Percentiles rank a stretch among this genome's conserved stretches.
These are phyloP conservation scores for Emydura subglobosa DNA, from an alignment of 2,113 vertebrate genomes.

Conservation along the genomic window DNA sequence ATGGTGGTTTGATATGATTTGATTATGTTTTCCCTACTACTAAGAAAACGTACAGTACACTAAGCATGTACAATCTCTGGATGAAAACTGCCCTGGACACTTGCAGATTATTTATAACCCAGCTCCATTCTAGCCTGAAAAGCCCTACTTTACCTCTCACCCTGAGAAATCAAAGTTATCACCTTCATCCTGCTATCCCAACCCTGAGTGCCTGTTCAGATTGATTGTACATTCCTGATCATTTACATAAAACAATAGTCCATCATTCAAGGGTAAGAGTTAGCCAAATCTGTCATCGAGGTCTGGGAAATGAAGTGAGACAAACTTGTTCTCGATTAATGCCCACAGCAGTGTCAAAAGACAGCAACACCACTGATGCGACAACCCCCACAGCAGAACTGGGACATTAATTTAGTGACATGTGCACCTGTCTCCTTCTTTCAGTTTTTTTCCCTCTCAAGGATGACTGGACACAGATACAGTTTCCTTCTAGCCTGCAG, in stretches of 20 bases:
- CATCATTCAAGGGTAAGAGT: conserved; percentile 30
- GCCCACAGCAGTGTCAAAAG: not conserved
- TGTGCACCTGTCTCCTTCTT: not conserved
- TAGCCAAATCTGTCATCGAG: conserved; percentile 61
- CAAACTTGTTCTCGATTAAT: conserved; percentile 60
- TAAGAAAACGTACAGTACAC: not conserved
- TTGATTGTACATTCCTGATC: conserved; percentile 19
- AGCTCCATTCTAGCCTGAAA: not conserved
- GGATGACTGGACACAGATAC: not conserved
- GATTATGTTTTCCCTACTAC: not conserved
- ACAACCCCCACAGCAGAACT: conserved; percentile 48
- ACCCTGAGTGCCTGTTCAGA: conserved; percentile 1
- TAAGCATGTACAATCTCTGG: not conserved
- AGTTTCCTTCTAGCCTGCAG: not conserved
- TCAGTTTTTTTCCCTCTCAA: not conserved
- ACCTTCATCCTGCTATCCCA: not conserved
- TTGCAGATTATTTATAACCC: not conserved
- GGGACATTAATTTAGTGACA: conserved; percentile 64
- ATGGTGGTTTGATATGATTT: not conserved
- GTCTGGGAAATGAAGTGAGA: conserved; percentile 63
- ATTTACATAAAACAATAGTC: conserved; percentile 37
- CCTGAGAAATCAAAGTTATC: conserved; percentile 24
- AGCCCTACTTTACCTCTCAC: not conserved
- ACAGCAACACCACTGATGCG: conserved; percentile 46
- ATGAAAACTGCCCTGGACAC: not conserved